Percentiles rank a stretch among this genome's conserved stretches.
These are phyloP conservation scores for Hydrotaea cyrtoneurina DNA, from an alignment of 2,888 invertebrate species.

Conservation along the genomic window DNA sequence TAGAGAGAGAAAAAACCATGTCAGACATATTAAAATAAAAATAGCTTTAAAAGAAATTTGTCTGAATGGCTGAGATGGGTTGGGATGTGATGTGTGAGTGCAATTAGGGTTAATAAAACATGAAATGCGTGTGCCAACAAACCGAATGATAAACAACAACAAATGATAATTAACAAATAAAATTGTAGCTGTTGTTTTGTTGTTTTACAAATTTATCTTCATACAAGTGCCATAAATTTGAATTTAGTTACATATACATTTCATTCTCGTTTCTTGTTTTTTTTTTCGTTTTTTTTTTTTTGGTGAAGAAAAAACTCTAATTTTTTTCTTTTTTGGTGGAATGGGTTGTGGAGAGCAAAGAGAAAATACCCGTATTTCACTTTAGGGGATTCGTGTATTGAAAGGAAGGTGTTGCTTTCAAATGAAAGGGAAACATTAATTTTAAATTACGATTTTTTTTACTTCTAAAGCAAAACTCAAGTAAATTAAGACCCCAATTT, in stretches of 20 bases:
- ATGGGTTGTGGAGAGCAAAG: neutral
- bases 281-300: neutral
- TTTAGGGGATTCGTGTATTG: neutral
- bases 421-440: conserved; percentile 1
- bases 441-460: neutral
- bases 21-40: neutral
- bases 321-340: neutral
- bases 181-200: neutral
- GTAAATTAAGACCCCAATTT: neutral
- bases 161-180: conserved; percentile 16
- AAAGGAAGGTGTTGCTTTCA: neutral
- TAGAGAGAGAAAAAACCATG: neutral
- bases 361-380: neutral
- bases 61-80: neutral
- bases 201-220: neutral
- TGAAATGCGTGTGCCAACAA: conserved; percentile 27
- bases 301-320: neutral
- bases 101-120: conserved; percentile 33
- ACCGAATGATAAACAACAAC: neutral
- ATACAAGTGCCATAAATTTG: conserved; percentile 6
- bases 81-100: neutral
- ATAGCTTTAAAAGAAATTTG: conserved; percentile 7
- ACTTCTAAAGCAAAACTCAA: neutral
- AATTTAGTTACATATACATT: neutral
- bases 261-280: neutral